Conservation (phyloP, 2,797 vertebrate species). For the Anas acuta region DNA sequence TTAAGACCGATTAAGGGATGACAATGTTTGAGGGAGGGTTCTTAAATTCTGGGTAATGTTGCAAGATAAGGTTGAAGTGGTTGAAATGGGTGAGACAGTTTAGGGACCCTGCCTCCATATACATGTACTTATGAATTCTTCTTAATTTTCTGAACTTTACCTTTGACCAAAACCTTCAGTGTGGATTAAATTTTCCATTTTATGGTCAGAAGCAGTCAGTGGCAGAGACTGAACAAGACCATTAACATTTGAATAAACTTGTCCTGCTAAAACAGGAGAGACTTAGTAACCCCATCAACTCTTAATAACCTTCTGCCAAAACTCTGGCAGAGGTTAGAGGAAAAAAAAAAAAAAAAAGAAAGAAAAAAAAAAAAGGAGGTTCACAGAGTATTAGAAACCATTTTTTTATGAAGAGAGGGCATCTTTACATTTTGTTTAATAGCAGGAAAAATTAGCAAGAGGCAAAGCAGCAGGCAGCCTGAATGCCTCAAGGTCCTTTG, state of each 20-base stretch:
- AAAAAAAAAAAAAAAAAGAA: background rate
- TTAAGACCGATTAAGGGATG: background rate
- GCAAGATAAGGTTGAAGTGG: background rate
- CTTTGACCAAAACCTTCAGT: constrained; percentile 13
- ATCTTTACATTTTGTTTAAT: background rate
- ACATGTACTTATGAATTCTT: background rate
- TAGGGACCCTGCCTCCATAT: background rate
- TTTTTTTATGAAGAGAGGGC: background rate
- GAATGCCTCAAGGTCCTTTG: background rate
- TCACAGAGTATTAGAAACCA: background rate
- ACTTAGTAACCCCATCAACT: background rate
- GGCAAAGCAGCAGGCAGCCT: background rate
- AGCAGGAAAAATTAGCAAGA: background rate
- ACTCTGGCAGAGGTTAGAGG: background rate
- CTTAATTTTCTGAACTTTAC: constrained; percentile 46
- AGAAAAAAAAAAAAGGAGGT: background rate
- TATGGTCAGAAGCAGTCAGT: background rate
- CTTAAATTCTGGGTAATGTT: background rate
- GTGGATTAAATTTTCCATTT: constrained; percentile 37
- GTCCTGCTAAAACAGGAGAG: constrained; percentile 11
- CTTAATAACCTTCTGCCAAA: constrained; percentile 5
- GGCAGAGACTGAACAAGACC: background rate
- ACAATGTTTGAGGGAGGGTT: background rate
- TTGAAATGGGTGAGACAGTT: background rate
- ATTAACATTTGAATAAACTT: constrained; percentile 54